These are phyloP conservation scores for Callocephalon fimbriatum DNA, from an alignment of 2,113 vertebrate genomes.

Conservation along the genomic window DNA sequence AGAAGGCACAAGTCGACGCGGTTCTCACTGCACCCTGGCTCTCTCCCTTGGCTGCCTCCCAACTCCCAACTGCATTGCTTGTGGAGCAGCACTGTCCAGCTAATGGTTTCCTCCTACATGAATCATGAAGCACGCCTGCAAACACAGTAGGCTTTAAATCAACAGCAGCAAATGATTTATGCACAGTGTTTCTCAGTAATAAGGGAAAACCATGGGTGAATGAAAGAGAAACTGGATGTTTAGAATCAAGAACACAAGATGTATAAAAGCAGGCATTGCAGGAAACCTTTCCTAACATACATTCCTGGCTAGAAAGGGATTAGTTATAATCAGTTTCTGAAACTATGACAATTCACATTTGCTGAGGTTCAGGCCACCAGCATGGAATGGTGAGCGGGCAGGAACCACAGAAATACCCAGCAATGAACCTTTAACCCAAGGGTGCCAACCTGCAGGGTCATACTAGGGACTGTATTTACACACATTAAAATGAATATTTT, in stretches of 20 bases:
- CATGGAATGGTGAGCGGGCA: background rate
- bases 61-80: fast-evolving
- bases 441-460: background rate
- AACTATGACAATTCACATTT: background rate
- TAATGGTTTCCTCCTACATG: background rate
- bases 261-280: background rate
- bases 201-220: background rate
- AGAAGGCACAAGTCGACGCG: fast-evolving
- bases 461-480: background rate
- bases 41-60: background rate
- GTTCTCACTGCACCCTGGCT: fast-evolving
- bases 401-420: background rate
- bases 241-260: background rate
- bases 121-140: background rate
- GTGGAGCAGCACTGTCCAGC: fast-evolving
- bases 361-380: background rate
- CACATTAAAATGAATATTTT: background rate
- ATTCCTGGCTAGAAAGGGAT: background rate
- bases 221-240: background rate
- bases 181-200: background rate
- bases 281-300: background rate
- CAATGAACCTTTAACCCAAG: background rate
- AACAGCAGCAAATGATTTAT: background rate
- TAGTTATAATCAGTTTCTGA: background rate
- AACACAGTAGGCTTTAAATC: background rate